Percentiles rank a stretch among this genome's conserved stretches.
Evolutionary conservation across 2,113 vertebrate species (phyloP).

Genomic region (Nannospalax galili): DNA sequence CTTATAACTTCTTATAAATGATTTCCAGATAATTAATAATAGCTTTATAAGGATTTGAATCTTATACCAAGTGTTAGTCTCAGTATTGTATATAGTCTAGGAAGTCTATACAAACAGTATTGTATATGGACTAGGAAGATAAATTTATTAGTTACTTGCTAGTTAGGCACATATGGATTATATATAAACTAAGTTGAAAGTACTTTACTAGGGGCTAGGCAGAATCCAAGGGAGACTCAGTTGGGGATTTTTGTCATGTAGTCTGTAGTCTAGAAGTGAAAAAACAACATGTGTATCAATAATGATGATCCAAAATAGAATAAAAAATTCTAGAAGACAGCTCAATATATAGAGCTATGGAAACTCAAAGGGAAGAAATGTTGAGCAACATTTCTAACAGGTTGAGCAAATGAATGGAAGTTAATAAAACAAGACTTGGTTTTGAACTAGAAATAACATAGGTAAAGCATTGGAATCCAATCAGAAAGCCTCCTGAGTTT

Average conservation of each 20-base stretch:
- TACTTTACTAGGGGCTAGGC: not conserved
- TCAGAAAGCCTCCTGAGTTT: not conserved
- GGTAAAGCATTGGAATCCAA: not conserved
- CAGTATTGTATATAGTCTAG: too few species aligned
- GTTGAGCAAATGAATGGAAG: not conserved
- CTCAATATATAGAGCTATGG: not conserved
- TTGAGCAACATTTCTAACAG: too few species aligned
- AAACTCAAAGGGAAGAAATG: not conserved
- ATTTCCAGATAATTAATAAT: not conserved
- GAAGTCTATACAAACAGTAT: not conserved
- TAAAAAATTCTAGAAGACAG: constrained; percentile 6
- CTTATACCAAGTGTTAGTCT: not conserved
- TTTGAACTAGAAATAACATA: not conserved
- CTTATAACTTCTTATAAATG: not conserved
- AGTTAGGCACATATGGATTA: not conserved
- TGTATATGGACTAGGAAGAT: not conserved
- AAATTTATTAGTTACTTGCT: not conserved
- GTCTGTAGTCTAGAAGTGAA: not conserved
- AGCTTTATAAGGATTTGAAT: not conserved
- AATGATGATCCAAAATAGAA: not conserved
- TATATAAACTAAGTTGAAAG: not conserved
- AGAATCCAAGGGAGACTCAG: not conserved
- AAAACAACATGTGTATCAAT: not conserved
- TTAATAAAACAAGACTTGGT: not conserved
- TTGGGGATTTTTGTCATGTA: constrained; percentile 13